These are phyloP conservation scores for Petrophora chlorosata DNA, from an alignment of 2,888 invertebrate genomes.

Conservation along the genomic window DNA sequence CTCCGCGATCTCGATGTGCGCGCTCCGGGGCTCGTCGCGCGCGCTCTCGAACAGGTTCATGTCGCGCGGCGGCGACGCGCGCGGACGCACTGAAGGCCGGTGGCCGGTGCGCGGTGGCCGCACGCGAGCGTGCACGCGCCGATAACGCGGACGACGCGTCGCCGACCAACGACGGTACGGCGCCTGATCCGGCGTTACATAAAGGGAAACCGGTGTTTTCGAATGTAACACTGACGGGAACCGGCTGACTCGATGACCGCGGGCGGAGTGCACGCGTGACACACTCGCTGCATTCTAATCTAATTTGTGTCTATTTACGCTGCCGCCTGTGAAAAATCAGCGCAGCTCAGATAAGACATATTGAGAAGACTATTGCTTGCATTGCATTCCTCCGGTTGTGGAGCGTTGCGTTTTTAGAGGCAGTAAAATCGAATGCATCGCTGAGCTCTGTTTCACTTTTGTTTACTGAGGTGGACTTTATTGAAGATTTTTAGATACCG, in stretches of 20 bases:
- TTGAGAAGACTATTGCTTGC: constrained; percentile 5
- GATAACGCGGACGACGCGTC: constrained; percentile 20
- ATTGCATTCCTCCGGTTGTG: constrained; percentile 8
- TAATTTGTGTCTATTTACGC: constrained; percentile 25
- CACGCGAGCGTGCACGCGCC: constrained; percentile 21
- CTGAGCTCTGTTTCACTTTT: constrained; percentile 36
- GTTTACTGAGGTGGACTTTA: constrained; percentile 19
- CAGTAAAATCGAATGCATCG: constrained; percentile 22
- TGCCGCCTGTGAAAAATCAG: constrained; percentile 5
- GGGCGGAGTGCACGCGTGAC: constrained; percentile 16
- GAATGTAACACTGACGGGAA: not conserved
- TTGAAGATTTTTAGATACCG: not conserved
- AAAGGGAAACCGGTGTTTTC: constrained; percentile 13
- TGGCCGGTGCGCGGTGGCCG: too few relatives aligned
- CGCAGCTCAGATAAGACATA: constrained; percentile 3
- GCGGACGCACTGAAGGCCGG: constrained; percentile 38
- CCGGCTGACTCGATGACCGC: constrained; percentile 11
- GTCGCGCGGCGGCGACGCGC: constrained; percentile 59
- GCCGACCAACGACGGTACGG: constrained; percentile 8
- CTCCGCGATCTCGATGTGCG: constrained; percentile 63
- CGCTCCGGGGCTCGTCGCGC: constrained; percentile 41
- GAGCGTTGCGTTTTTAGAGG: constrained; percentile 22
- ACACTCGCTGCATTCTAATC: constrained; percentile 26
- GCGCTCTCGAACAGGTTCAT: constrained; percentile 44
- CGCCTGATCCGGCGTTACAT: constrained; percentile 13